Percentiles rank a stretch among this genome's conserved stretches.
These are phyloP conservation scores for Neoarius graeffei DNA, from an alignment of 2,113 vertebrate genomes.

Conservation along the genomic window DNA sequence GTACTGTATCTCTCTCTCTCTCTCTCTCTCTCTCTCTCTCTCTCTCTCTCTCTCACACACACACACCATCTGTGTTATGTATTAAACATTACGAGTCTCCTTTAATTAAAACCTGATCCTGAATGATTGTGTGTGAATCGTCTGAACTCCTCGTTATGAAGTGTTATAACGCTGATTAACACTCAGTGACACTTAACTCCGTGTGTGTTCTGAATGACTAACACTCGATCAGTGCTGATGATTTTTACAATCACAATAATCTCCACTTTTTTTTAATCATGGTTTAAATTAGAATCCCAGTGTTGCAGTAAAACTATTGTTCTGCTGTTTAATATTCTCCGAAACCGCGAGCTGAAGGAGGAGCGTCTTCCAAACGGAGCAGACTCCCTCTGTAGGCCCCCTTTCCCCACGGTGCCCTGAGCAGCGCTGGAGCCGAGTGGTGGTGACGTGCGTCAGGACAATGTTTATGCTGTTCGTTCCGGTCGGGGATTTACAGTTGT, in stretches of 20 bases:
- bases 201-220: neutral
- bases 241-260: neutral
- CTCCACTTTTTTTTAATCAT: neutral
- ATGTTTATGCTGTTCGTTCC: no score
- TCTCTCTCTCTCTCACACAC: neutral
- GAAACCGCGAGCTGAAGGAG: neutral
- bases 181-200: neutral
- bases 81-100: neutral
- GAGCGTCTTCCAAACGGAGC: no score
- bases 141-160: neutral
- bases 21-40: no score
- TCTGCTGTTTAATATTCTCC: neutral
- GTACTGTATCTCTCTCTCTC: conserved; percentile 55
- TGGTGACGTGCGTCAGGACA: no score
- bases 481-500: no score
- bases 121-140: neutral
- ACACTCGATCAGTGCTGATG: neutral
- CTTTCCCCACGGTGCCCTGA: neutral
- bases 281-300: neutral
- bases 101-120: neutral
- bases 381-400: neutral
- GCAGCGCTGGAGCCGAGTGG: no score
- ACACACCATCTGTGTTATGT: neutral
- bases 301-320: neutral
- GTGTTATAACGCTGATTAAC: neutral